phyloP scores from a whole-genome alignment of 2,888 invertebrate genomes.

The Zygogramma bicolorata region DNA sequence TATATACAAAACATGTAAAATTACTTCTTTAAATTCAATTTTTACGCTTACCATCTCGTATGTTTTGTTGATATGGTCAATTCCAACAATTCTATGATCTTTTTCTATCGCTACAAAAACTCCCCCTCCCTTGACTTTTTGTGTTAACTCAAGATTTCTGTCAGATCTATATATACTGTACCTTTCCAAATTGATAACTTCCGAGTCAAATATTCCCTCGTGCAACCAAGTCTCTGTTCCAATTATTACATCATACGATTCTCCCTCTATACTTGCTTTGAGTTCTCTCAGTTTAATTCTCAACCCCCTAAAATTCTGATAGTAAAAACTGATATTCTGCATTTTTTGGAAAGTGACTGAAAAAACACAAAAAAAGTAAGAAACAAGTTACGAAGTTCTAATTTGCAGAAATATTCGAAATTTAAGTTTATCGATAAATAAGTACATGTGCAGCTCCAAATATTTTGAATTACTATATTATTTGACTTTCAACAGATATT shows the following conservation, averaged over 20 bases:
- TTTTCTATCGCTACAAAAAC: not conserved
- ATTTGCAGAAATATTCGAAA: not conserved
- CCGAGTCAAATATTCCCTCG: not conserved
- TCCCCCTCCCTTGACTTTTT: not conserved
- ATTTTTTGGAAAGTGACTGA: too few species aligned
- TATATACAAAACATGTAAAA: not conserved
- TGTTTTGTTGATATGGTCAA: not conserved
- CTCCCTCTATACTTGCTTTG: not conserved
- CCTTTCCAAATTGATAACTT: constrained; percentile 1
- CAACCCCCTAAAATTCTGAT: too few species aligned
- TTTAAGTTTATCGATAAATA: not conserved
- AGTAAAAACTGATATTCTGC: too few species aligned
- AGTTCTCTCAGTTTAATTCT: not conserved
- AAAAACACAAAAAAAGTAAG: too few species aligned
- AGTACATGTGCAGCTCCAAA: not conserved
- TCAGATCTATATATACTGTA: not conserved
- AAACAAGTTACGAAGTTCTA: too few species aligned
- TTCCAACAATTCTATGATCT: not conserved
- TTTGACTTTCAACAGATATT: not conserved
- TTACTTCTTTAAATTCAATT: not conserved
- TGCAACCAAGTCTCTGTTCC: constrained; percentile 2
- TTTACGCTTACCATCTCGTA: not conserved
- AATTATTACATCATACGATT: not conserved
- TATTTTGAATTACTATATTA: not conserved
- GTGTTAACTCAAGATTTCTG: not conserved